A percentile compares a stretch with the other conserved stretches of the same genome.
These are phyloP conservation scores for Corynorhinus townsendii DNA, from an alignment of 2,113 vertebrate genomes.

Conservation along the genomic window DNA sequence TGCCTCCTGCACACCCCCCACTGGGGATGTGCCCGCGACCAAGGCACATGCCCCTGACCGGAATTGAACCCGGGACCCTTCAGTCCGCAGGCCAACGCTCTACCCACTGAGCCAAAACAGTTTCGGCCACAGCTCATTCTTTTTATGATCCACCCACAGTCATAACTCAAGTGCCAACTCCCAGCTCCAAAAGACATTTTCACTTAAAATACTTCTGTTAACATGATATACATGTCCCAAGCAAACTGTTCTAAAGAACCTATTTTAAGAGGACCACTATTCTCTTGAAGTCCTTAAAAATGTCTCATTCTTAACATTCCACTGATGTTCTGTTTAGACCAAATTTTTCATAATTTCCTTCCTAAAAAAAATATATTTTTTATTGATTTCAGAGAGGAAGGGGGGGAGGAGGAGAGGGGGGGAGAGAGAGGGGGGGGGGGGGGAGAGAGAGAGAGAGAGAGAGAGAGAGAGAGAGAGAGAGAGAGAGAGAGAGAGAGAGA, in stretches of 20 bases:
- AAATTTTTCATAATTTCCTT: background rate
- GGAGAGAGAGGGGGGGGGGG: accelerated
- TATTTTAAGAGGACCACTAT: background rate
- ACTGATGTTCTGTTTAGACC: background rate
- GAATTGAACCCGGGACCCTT: too few species aligned
- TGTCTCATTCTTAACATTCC: background rate
- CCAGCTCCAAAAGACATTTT: background rate
- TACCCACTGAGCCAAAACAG: too few species aligned
- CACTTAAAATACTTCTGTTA: conserved; percentile 4
- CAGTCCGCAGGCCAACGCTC: too few species aligned
- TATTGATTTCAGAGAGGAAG: too few species aligned
- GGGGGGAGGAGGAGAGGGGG: too few species aligned
- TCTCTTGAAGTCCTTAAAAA: background rate
- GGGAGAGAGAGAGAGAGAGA: too few species aligned
- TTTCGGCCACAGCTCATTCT: background rate
- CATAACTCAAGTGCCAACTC: background rate
- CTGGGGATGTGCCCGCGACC: too few species aligned
- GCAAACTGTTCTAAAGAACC: background rate
- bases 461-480: too few species aligned
- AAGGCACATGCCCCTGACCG: too few species aligned
- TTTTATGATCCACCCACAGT: background rate
- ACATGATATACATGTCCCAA: background rate
- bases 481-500: too few species aligned
- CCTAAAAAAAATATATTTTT: background rate
- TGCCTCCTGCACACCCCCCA: too few species aligned